A percentile compares a stretch with the other conserved stretches of the same genome.
These are phyloP conservation scores for Elaphurus davidianus DNA, from an alignment of 2,113 vertebrate genomes.

Conservation along the genomic window DNA sequence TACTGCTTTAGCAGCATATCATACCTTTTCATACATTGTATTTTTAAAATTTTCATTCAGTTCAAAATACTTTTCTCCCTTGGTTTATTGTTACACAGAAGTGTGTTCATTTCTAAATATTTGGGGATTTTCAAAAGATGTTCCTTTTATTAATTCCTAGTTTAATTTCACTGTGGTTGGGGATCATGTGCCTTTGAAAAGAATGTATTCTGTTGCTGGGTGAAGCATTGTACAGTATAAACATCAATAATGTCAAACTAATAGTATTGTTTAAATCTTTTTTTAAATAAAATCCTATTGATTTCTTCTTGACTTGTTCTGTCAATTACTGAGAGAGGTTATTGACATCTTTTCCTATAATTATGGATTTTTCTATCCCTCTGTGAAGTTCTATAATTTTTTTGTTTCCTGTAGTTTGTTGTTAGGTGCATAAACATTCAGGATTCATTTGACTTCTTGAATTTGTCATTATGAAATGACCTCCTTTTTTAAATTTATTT, in stretches of 20 bases:
- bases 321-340: background rate
- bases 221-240: background rate
- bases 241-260: background rate
- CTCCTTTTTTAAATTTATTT: background rate
- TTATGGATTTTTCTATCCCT: background rate
- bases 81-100: background rate
- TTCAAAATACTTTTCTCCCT: background rate
- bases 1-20: background rate
- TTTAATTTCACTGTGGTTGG: background rate
- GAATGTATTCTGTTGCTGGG: background rate
- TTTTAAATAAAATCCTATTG: background rate
- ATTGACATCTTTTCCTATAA: background rate
- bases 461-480: background rate
- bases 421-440: background rate
- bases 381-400: background rate
- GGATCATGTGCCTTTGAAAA: background rate
- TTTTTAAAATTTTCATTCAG: background rate
- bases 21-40: background rate
- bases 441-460: background rate
- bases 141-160: background rate
- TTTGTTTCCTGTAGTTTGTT: background rate
- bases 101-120: background rate
- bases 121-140: background rate
- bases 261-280: background rate
- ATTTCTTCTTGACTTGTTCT: background rate